Evolutionary conservation across 1,140 invertebrate genomes (phyloP), one percentile per base, ranked within the genome.

Genomic region (Galleria mellonella): DNA sequence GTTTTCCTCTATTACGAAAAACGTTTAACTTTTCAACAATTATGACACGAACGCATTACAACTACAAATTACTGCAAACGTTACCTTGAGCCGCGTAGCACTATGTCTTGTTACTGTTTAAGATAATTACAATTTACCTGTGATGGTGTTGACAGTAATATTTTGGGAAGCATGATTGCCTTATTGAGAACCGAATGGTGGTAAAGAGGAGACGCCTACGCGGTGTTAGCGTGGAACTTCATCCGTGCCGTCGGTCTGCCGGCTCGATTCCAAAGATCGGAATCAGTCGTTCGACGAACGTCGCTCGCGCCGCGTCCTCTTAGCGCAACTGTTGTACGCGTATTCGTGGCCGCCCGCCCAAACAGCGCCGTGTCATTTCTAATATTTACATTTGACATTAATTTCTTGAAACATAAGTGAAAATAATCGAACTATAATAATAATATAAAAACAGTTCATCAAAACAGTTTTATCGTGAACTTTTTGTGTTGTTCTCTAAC

Each of bases 1-100:
- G 48, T 61, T 69, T 75, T 74, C 55, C 59, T 58, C 57, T 51
- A 59, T 51, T 54, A 47, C 48, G 46, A 59, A 69, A 62, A 62
- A 33, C 43, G 15, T 47, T 38, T 17, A 1, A 49, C 29, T 56
- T 53, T 49, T 43, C 32, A 49, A 52, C 32, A 55, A 52, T 52
- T 55, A 47, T 38, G 35, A 15, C 30, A 43, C 13, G 13, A 17
- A 37, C 9, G 35, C 13, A 14, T 37, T 17, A 37, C 14, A 15
- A 15, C 15, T 23, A 23, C 2, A 6, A 23, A 6, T 23, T 23
- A 23, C 17, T 7, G 13, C 14, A 13, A 15, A 37, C 10, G 35
- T 17, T 15, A 37, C 35, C 2, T 14, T 37, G 35, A 13, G 35
- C 15, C 17, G 35, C 13, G 14, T 17, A 37, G 17, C 1, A 17